phyloP scores from a whole-genome alignment of 2,113 vertebrate genomes.

The Zosterops hypoxanthus region DNA sequence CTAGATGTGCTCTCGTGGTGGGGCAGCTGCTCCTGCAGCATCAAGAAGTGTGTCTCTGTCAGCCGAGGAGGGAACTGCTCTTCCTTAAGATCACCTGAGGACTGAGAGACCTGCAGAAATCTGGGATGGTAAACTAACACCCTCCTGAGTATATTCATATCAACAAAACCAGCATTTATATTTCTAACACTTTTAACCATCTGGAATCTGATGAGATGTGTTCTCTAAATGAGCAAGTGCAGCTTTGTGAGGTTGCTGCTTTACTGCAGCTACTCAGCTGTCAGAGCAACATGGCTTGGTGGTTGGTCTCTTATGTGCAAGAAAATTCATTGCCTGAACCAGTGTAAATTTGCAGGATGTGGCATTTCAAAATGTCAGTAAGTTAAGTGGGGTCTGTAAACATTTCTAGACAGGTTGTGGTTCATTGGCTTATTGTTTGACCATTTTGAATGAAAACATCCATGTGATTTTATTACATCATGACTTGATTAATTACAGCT shows the following conservation, averaged over 20 bases:
- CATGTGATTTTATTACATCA: not conserved
- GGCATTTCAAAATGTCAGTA: slow-evolving; percentile 30
- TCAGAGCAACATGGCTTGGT: not conserved
- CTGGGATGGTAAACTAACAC: not conserved
- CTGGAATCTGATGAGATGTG: not conserved
- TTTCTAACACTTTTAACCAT: not conserved
- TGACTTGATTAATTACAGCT: not conserved
- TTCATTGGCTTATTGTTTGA: not conserved
- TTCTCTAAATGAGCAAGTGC: not conserved
- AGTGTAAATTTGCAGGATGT: not conserved
- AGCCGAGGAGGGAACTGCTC: not conserved
- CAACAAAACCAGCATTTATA: not conserved
- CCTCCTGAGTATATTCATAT: not conserved
- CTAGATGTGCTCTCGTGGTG: not conserved
- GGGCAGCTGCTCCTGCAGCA: not conserved
- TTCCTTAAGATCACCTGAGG: not conserved
- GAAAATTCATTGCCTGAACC: not conserved
- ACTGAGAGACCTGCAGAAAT: not conserved
- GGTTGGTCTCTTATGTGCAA: not conserved
- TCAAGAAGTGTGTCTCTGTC: not conserved
- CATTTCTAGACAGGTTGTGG: not conserved
- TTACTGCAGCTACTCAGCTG: not conserved
- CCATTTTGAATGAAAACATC: not conserved
- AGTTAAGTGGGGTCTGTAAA: slow-evolving; percentile 29
- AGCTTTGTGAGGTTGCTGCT: not conserved